These are phyloP conservation scores for Lophius americanus DNA, from an alignment of 2,797 vertebrate genomes.

Conservation along the genomic window DNA sequence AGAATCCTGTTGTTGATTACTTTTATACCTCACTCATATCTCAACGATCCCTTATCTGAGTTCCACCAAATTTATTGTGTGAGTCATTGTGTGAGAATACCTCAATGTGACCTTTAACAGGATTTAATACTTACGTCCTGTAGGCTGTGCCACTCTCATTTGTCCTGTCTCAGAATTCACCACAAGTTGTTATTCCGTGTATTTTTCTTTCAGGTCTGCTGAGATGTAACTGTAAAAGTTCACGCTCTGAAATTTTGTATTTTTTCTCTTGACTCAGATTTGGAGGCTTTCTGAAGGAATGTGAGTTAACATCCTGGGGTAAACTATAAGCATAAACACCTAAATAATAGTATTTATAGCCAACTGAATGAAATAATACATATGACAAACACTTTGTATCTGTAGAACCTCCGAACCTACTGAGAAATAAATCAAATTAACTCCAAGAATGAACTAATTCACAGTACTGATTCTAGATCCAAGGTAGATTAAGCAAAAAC, in stretches of 20 bases:
- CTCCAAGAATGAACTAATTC: background rate
- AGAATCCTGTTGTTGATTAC: background rate
- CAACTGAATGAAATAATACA: background rate
- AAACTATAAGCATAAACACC: no score
- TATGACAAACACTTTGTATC: background rate
- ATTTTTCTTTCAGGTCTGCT: constrained; percentile 9
- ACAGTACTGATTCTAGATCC: no score
- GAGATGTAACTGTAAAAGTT: constrained; percentile 15
- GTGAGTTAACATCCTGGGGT: background rate
- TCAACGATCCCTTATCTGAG: constrained; percentile 18
- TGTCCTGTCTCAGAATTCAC: constrained; percentile 48
- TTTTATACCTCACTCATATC: background rate
- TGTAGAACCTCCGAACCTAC: background rate
- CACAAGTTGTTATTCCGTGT: constrained; percentile 22
- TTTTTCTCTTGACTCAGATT: background rate
- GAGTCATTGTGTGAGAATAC: constrained; percentile 35
- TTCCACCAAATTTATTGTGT: constrained; percentile 18
- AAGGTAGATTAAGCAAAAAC: background rate
- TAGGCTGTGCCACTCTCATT: constrained; percentile 11
- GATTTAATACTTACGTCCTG: constrained; percentile 40
- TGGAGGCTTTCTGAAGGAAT: background rate
- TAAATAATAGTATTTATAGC: no score
- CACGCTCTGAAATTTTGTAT: background rate
- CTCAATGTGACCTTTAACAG: constrained; percentile 49
- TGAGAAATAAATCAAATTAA: background rate